Percentiles rank a stretch among this genome's conserved stretches.
phyloP scores from a whole-genome alignment of 2,797 vertebrate genomes.

The Lutjanus argentimaculatus region DNA sequence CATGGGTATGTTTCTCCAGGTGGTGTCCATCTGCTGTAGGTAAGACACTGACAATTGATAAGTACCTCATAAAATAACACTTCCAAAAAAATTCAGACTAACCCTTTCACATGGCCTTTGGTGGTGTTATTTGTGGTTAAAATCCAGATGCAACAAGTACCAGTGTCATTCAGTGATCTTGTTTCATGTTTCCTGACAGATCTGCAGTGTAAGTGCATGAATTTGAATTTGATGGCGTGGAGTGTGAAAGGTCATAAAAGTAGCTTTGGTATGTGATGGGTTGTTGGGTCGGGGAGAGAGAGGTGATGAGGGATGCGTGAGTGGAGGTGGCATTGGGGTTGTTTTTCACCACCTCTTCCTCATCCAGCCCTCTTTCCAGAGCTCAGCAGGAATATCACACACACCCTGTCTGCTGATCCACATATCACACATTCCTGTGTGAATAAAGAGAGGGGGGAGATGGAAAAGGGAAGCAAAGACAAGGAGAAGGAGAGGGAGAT shows the following conservation, averaged over 20 bases:
- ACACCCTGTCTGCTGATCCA: constrained; percentile 78
- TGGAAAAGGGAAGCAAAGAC: constrained; percentile 53
- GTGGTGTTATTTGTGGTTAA: constrained; percentile 12
- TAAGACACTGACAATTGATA: too few species aligned
- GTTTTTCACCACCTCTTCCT: constrained; percentile 71
- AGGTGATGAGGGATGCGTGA: constrained; percentile 63
- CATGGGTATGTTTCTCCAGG: too few species aligned
- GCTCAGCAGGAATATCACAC: constrained; percentile 78
- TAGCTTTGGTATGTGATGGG: constrained; percentile 38
- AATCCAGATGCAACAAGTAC: constrained; percentile 6
- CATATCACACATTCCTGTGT: constrained; percentile 85
- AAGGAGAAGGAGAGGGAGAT: constrained; percentile 49
- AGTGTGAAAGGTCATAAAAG: constrained; percentile 46
- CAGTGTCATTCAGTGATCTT: not conserved
- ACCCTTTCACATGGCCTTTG: not conserved
- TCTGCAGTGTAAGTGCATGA: not conserved
- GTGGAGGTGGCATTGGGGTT: constrained; percentile 61
- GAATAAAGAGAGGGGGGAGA: constrained; percentile 54
- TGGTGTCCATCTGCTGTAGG: too few species aligned
- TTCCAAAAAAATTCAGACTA: too few species aligned
- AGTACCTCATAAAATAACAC: too few species aligned
- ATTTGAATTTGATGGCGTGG: not conserved
- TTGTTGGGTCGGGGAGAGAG: constrained; percentile 8
- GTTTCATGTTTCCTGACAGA: not conserved
- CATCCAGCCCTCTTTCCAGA: constrained; percentile 65